phyloP scores from a whole-genome alignment of 2,888 invertebrate genomes.

The Villa cingulata region DNA sequence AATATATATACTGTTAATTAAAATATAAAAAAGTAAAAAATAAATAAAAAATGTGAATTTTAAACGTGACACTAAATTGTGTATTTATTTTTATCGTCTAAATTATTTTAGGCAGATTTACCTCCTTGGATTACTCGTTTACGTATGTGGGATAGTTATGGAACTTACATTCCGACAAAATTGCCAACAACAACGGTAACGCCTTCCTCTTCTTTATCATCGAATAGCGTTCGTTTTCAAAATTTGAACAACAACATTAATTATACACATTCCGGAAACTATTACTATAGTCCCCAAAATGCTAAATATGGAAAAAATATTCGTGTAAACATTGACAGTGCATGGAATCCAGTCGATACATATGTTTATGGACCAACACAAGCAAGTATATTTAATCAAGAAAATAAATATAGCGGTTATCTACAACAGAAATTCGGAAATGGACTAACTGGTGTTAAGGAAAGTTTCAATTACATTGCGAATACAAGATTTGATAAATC shows the following conservation, averaged over 20 bases:
- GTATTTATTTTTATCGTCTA: too few relatives aligned
- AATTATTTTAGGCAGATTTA: slow-evolving; percentile 33
- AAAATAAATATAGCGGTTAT: slow-evolving; percentile 35
- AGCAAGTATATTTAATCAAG: slow-evolving; percentile 36
- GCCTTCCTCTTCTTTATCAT: slow-evolving; percentile 14
- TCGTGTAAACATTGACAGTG: slow-evolving; percentile 35
- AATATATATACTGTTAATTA: slow-evolving; percentile 3
- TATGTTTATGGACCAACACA: slow-evolving; percentile 37
- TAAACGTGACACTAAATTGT: too few relatives aligned
- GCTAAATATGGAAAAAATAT: slow-evolving; percentile 33
- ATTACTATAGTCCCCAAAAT: slow-evolving; percentile 35
- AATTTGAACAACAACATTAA: slow-evolving; percentile 17
- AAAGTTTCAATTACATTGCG: slow-evolving; percentile 32
- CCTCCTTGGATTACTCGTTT: slow-evolving; percentile 54
- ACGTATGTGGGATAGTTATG: slow-evolving; percentile 60
- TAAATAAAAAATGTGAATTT: too few relatives aligned
- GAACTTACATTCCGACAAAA: slow-evolving; percentile 37
- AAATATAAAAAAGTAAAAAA: too few relatives aligned
- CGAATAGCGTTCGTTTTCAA: slow-evolving; percentile 15
- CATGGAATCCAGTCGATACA: slow-evolving; percentile 37
- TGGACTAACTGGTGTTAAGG: slow-evolving; percentile 28
- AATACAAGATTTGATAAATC: slow-evolving; percentile 18
- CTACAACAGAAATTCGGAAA: slow-evolving; percentile 23
- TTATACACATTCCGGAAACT: slow-evolving; percentile 30
- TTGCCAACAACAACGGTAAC: slow-evolving; percentile 30